Percentiles rank a stretch among this genome's conserved stretches.
Evolutionary conservation across 2,113 vertebrate species (phyloP).

Genomic region (Lota lota): DNA sequence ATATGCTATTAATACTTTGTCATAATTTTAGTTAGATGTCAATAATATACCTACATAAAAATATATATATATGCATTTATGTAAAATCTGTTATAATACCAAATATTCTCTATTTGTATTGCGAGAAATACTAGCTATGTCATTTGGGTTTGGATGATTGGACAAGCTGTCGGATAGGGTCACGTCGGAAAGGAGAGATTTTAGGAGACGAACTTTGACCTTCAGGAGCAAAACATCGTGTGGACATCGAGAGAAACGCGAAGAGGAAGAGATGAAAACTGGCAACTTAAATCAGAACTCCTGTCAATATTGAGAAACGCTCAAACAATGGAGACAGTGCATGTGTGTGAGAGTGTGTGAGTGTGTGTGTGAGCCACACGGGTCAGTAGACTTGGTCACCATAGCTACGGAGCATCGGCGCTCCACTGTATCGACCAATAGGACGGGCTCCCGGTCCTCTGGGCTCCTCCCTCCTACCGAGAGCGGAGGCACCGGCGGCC

Average conservation of each 20-base stretch:
- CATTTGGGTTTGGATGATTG: conserved; percentile 60
- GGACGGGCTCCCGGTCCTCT: conserved; percentile 18
- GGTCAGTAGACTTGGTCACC: conserved; percentile 59
- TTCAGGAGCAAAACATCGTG: conserved; percentile 3
- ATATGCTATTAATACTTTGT: conserved; percentile 64
- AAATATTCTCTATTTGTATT: conserved; percentile 76
- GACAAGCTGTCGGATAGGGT: conserved; percentile 43
- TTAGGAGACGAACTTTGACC: conserved; percentile 29
- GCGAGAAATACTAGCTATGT: conserved; percentile 67
- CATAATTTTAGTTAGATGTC: conserved; percentile 70
- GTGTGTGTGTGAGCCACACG: conserved; percentile 54
- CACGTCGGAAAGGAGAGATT: conserved; percentile 41
- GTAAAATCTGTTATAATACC: conserved; percentile 77
- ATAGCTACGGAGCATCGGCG: conserved; percentile 47
- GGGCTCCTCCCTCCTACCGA: background rate
- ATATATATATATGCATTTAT: conserved; percentile 66
- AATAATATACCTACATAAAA: conserved; percentile 82
- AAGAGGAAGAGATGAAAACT: conserved; percentile 54
- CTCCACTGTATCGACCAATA: conserved; percentile 46
- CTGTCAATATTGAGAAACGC: conserved; percentile 62
- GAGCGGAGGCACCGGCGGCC: conserved; percentile 49
- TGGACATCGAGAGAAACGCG: conserved; percentile 57
- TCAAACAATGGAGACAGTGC: conserved; percentile 42
- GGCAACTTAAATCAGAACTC: conserved; percentile 58
- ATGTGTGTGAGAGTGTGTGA: conserved; percentile 41